Evolutionary conservation across 2,888 invertebrate species (phyloP).

Genomic region (Vesta saturnalis): DNA sequence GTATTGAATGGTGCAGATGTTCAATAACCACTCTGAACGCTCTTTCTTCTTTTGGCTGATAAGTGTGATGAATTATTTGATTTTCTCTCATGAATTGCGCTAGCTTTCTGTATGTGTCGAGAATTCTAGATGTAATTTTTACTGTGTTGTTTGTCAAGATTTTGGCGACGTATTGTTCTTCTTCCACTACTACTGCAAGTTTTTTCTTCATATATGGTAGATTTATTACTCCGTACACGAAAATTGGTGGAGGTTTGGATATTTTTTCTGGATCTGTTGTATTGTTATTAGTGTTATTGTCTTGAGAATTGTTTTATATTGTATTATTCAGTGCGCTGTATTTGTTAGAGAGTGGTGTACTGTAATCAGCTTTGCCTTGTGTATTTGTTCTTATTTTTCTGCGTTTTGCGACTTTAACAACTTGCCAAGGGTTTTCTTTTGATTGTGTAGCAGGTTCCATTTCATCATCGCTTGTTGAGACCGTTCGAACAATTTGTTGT

Average conservation of each 20-base stretch:
- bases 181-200: neutral
- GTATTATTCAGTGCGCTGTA: slow-evolving; percentile 16
- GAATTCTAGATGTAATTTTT: neutral
- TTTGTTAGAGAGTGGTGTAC: slow-evolving; percentile 2
- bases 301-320: slow-evolving; percentile 2
- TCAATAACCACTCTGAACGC: neutral
- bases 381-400: slow-evolving; percentile 17
- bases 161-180: neutral
- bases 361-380: neutral
- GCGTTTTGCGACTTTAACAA: slow-evolving; percentile 7
- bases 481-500: slow-evolving; percentile 7
- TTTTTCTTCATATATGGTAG: neutral
- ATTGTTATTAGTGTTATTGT: neutral
- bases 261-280: too few relatives aligned
- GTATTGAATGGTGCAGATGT: neutral
- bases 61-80: too few relatives aligned
- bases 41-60: too few relatives aligned
- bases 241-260: too few relatives aligned
- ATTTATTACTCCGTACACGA: too few relatives aligned
- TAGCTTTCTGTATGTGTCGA: neutral
- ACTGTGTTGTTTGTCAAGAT: neutral
- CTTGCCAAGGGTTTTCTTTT: slow-evolving; percentile 20
- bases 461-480: slow-evolving; percentile 16
- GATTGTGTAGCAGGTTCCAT: neutral
- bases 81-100: too few relatives aligned